Percentiles rank a stretch among this genome's conserved stretches.
Conservation (phyloP, 1,140 invertebrate genomes). For the Ceratosolen solmsi region DNA sequence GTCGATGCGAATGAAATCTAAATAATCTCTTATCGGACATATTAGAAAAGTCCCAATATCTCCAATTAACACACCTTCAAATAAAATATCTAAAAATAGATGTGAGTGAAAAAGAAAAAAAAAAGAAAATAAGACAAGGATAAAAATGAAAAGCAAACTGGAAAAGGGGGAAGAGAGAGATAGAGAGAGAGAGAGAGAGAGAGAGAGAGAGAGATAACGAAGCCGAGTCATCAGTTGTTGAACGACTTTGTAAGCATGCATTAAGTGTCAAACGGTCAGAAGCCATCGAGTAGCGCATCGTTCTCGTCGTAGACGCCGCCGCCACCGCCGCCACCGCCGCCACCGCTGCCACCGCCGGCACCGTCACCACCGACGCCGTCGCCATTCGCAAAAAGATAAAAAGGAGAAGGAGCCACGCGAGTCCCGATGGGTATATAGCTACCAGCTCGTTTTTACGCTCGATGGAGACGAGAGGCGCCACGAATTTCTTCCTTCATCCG, state of each 20-base stretch:
- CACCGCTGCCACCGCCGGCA: not conserved
- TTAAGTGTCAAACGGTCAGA: conserved; percentile 33
- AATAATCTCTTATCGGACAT: not conserved
- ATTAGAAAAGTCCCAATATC: not conserved
- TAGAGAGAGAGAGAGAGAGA: not conserved
- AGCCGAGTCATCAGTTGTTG: not conserved
- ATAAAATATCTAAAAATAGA: conserved; percentile 16
- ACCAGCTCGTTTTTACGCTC: not conserved
- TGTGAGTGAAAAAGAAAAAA: not conserved
- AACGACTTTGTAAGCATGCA: conserved; percentile 30
- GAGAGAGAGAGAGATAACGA: conserved; percentile 3
- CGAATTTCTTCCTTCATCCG: not conserved
- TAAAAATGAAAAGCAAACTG: no score
- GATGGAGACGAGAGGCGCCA: not conserved
- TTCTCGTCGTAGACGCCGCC: not conserved
- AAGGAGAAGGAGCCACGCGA: not conserved
- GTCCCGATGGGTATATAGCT: not conserved
- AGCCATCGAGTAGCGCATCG: not conserved
- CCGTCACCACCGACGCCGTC: no score
- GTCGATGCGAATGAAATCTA: not conserved
- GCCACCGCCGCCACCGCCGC: no score
- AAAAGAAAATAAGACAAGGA: not conserved
- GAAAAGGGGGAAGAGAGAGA: not conserved
- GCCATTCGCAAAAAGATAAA: not conserved
- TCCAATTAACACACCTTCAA: not conserved